Conservation (phyloP, 1,140 invertebrate genomes). For the Eriocheir sinensis region DNA sequence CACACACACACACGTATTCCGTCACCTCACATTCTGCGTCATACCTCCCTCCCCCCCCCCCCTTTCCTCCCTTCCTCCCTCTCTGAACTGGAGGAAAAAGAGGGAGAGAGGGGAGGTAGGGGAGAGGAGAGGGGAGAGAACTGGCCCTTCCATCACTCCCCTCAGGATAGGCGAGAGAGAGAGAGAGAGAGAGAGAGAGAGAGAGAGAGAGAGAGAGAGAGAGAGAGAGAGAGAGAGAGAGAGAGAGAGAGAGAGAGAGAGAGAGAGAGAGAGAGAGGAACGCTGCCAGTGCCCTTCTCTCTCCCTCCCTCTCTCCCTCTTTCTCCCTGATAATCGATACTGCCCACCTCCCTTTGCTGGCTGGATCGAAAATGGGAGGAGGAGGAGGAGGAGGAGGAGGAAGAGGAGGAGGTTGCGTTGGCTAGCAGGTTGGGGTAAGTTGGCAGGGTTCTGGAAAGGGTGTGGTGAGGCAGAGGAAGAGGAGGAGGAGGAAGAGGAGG, state of each 20-base stretch:
- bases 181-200: not conserved
- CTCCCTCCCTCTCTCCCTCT: not conserved
- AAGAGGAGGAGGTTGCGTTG: conserved; percentile 7
- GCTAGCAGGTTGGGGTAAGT: not conserved
- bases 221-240: conserved; percentile 47
- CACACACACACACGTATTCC: conserved; percentile 43
- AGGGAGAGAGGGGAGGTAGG: too few species aligned
- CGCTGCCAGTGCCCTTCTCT: conserved; percentile 27
- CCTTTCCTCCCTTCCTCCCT: not conserved
- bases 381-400: conserved; percentile 28
- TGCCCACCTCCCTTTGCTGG: not conserved
- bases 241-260: conserved; percentile 48
- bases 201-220: not conserved
- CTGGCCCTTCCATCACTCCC: too few species aligned
- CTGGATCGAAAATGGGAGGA: conserved; percentile 34
- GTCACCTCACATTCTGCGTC: not conserved
- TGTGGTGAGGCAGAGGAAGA: not conserved
- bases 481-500: not conserved
- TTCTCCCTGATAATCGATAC: conserved; percentile 26
- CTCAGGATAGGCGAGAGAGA: too few species aligned
- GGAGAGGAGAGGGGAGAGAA: too few species aligned
- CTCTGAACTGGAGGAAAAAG: not conserved
- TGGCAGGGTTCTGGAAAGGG: conserved; percentile 1
- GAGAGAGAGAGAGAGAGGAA: conserved; percentile 29
- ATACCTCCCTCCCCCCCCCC: not conserved